Evolutionary conservation across 2,888 invertebrate genomes (phyloP).

Genomic region (Polyommatus iphigenia): DNA sequence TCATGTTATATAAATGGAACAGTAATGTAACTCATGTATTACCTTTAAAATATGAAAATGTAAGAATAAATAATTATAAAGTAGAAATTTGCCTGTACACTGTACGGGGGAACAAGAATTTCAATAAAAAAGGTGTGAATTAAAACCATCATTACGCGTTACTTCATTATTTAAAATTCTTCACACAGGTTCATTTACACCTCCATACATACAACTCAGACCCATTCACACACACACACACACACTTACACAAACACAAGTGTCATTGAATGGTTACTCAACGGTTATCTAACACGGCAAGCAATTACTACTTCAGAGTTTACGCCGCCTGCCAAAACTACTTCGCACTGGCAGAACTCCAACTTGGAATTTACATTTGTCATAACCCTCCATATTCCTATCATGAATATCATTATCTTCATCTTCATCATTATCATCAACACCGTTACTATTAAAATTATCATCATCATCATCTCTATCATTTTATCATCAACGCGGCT

Average conservation of each 20-base stretch:
- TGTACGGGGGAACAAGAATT: too few relatives aligned
- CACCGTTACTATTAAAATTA: too few relatives aligned
- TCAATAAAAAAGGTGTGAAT: too few relatives aligned
- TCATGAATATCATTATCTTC: neutral
- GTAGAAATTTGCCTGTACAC: too few relatives aligned
- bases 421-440: neutral
- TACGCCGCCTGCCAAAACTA: neutral
- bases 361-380: neutral
- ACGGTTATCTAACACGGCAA: slow-evolving; percentile 11
- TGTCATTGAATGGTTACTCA: slow-evolving; percentile 18
- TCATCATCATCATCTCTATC: neutral
- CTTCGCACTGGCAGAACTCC: neutral
- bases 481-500: too few relatives aligned
- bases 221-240: neutral
- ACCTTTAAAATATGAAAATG: too few relatives aligned
- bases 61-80: too few relatives aligned
- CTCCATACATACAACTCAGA: neutral
- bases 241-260: neutral
- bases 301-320: neutral
- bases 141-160: neutral
- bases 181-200: slow-evolving; percentile 4
- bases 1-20: too few relatives aligned
- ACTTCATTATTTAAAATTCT: neutral
- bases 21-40: too few relatives aligned
- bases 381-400: neutral